Evolutionary conservation across 2,888 invertebrate genomes (phyloP).

Genomic region (Parasteatoda lunata): DNA sequence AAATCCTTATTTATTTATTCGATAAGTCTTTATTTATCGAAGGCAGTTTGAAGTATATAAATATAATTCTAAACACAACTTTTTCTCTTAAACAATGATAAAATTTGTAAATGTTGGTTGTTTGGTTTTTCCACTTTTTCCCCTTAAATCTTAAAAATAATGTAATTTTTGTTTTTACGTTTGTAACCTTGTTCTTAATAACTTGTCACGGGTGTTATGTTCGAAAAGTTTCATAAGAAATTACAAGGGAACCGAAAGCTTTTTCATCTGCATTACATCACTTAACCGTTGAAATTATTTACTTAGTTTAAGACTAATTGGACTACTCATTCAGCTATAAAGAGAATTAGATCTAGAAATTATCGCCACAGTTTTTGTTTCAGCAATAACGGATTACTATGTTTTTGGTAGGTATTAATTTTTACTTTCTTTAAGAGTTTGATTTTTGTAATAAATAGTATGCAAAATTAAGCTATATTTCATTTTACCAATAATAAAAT

Average conservation of each 20-base stretch:
- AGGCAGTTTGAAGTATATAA: too few relatives aligned
- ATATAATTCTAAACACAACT: too few relatives aligned
- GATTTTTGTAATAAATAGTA: too few relatives aligned
- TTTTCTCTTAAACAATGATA: too few relatives aligned
- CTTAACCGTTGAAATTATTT: slow-evolving; percentile 16
- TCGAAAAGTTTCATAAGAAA: slow-evolving; percentile 8
- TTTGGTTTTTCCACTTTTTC: too few relatives aligned
- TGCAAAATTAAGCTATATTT: neutral
- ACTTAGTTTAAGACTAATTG: neutral
- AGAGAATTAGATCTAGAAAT: slow-evolving; percentile 16
- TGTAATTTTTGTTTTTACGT: neutral
- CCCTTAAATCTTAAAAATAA: too few relatives aligned
- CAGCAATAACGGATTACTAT: slow-evolving; percentile 15
- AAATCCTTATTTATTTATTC: too few relatives aligned
- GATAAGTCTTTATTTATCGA: too few relatives aligned
- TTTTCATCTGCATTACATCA: slow-evolving; percentile 12
- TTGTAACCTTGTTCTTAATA: slow-evolving; percentile 54
- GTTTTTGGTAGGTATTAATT: slow-evolving; percentile 33
- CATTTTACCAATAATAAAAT: neutral
- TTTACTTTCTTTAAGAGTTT: neutral
- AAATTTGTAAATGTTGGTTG: too few relatives aligned
- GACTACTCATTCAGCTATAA: slow-evolving; percentile 36
- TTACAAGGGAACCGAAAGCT: neutral
- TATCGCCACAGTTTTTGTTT: neutral
- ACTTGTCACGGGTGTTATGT: slow-evolving; percentile 17